Base-by-base conservation (phyloP, 2,113 vertebrate species). In the Menidia beryllina region DNA sequence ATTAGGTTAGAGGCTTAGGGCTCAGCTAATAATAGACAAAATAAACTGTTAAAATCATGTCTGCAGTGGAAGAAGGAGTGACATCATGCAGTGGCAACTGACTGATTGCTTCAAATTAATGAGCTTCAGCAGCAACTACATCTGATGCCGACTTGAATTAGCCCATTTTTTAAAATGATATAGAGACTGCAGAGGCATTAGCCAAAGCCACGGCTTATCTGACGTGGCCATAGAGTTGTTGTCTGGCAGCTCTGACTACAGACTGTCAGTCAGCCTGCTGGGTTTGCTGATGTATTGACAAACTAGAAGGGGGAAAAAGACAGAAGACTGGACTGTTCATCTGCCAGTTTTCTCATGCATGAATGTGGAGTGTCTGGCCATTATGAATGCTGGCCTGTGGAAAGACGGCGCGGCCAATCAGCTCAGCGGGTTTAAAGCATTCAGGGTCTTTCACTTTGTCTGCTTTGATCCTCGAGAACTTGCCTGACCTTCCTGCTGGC, bases 401-500 rank as follows among this genome's bases (percentile, higher is more conserved):
- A 34, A 59, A 58, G 76, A 23, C 36, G 8, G 51, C 27, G 58
- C 20, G 49, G 3, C 50, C 59, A 56, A 56, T 51, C 51, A 57
- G 51, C 49, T 80, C 61, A 64, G 26, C 51, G 45, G 26, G 63
- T 65, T 83, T 75, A 61, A 75, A 56, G 49, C 19, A 58, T 41
- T 24, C 34, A 2, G 54, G 52, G 51, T 65, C 51, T 48, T 58
- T 71, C 38, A 10, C 63, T 77, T 64, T 30, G 54, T 76, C 77
- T 68, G 64, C 69, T 84, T 58, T 57, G 69, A 80, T 74, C 78
- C 41, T 66, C 15, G 47, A 53, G 57, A 79, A 62, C 65, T 25
- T 14, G 26, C 55, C 67, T 84, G 84, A 85, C 84, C 70, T 61
- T 14, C 38, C 38, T 51, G 61, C 47, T 77, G 21, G 72, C 82